Evolutionary conservation across 1,140 invertebrate genomes (phyloP).

Genomic region (Ruditapes philippinarum): DNA sequence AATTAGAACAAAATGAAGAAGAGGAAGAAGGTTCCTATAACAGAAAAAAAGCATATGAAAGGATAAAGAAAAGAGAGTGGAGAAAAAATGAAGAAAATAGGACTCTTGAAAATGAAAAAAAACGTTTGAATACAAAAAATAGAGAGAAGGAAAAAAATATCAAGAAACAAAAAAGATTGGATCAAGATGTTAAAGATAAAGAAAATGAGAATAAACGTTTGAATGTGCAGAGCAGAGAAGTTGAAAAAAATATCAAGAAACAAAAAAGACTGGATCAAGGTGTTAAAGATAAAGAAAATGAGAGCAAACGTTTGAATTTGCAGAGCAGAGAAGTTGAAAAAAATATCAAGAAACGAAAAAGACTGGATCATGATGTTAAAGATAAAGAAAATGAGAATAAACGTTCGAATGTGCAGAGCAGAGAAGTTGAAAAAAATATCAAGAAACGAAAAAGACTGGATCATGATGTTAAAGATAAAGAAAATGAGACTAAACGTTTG

Average conservation of each 20-base stretch:
- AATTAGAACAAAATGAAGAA: too few relatives aligned
- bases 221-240: background rate
- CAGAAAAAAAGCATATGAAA: too few relatives aligned
- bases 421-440: background rate
- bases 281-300: constrained; percentile 2
- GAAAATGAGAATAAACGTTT: background rate
- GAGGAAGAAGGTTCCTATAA: too few relatives aligned
- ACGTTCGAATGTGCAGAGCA: background rate
- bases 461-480: background rate
- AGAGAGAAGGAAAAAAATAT: background rate
- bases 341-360: background rate
- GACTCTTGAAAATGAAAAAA: background rate
- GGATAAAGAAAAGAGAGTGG: too few relatives aligned
- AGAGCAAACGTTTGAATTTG: background rate
- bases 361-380: background rate
- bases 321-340: background rate
- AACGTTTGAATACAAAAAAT: background rate
- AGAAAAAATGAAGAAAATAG: background rate
- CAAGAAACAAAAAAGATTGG: background rate
- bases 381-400: constrained; percentile 5
- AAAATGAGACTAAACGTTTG: background rate
- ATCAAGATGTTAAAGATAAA: background rate
- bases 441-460: background rate
- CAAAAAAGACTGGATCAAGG: background rate
- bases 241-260: background rate